A percentile compares a stretch with the other conserved stretches of the same genome.
These are phyloP conservation scores for Austrolebias charrua DNA, from an alignment of 2,797 vertebrate genomes.

Conservation along the genomic window DNA sequence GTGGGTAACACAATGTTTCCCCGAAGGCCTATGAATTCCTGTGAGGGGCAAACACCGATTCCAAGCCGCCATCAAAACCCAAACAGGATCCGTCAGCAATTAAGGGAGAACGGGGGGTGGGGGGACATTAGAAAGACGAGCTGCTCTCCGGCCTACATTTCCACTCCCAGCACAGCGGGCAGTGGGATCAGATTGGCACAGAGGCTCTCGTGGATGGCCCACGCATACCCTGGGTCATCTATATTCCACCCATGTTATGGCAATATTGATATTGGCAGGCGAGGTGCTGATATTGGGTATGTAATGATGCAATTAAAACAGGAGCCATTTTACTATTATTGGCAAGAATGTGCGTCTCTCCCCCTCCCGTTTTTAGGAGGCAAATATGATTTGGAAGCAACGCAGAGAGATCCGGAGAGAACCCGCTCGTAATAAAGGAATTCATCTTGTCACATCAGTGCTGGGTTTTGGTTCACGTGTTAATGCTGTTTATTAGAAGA, in stretches of 20 bases:
- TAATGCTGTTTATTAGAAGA: slow-evolving; percentile 74
- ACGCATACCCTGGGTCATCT: slow-evolving; percentile 84
- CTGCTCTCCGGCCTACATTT: slow-evolving; percentile 77
- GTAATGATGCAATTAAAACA: slow-evolving; percentile 88
- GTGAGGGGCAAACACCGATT: slow-evolving; percentile 78
- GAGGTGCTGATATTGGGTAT: slow-evolving; percentile 84
- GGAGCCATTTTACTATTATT: slow-evolving; percentile 85
- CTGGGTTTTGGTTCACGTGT: slow-evolving; percentile 71
- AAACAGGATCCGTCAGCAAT: slow-evolving; percentile 86
- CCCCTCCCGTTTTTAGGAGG: slow-evolving; percentile 74
- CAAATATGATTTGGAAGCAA: slow-evolving; percentile 83
- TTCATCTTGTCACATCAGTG: slow-evolving; percentile 77
- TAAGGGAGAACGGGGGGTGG: slow-evolving; percentile 79
- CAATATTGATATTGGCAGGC: slow-evolving; percentile 88
- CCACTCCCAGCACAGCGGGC: slow-evolving; percentile 79
- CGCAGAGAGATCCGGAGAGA: slow-evolving; percentile 75
- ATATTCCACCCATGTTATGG: slow-evolving; percentile 84
- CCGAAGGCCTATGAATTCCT: slow-evolving; percentile 81
- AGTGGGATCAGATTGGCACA: slow-evolving; percentile 75
- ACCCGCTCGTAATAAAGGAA: slow-evolving; percentile 79
- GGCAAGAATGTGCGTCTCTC: slow-evolving; percentile 69
- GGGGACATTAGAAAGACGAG: slow-evolving; percentile 85
- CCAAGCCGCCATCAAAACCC: slow-evolving; percentile 79
- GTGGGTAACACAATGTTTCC: slow-evolving; percentile 78
- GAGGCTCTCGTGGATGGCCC: slow-evolving; percentile 74